Evolutionary conservation across 2,797 vertebrate species (phyloP).

Genomic region (Xenentodon cancila): DNA sequence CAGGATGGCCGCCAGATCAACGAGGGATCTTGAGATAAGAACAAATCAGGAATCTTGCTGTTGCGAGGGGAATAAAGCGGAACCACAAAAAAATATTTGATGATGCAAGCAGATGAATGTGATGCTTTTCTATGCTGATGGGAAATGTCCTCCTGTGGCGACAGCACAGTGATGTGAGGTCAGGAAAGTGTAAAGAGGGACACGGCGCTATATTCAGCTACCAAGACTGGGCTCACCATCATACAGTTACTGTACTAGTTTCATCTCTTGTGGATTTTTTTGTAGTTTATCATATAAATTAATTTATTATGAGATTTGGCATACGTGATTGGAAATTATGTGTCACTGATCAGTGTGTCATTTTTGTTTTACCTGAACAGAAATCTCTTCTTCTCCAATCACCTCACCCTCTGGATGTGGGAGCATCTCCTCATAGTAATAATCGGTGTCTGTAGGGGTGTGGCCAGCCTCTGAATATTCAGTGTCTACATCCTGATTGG

Average conservation of each 20-base stretch:
- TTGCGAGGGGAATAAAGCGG: slow-evolving; percentile 37
- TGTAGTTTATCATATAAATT: slow-evolving; percentile 1
- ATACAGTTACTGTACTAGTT: slow-evolving; percentile 16
- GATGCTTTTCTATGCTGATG: slow-evolving; percentile 54
- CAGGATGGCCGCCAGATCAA: slow-evolving; percentile 33
- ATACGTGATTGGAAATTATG: neutral
- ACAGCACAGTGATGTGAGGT: slow-evolving; percentile 49
- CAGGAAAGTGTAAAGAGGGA: slow-evolving; percentile 48
- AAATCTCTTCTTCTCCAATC: slow-evolving; percentile 75
- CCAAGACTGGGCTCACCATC: slow-evolving; percentile 78
- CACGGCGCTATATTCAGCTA: slow-evolving; percentile 44
- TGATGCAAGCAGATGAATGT: slow-evolving; percentile 58
- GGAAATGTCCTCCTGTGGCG: slow-evolving; percentile 43
- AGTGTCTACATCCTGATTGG: slow-evolving; percentile 86
- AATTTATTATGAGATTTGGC: neutral
- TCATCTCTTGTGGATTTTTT: neutral
- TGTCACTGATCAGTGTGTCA: slow-evolving; percentile 42
- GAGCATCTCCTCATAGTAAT: slow-evolving; percentile 83
- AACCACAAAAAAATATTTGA: slow-evolving; percentile 64
- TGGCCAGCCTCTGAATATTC: slow-evolving; percentile 83
- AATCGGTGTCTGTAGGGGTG: slow-evolving; percentile 84
- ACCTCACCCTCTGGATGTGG: slow-evolving; percentile 80
- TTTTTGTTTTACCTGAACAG: slow-evolving; percentile 78
- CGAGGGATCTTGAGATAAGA: slow-evolving; percentile 54
- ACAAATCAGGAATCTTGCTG: slow-evolving; percentile 63